Evolutionary conservation across 30 jellyfish, hydroid and myxozoan genomes (phyloP).

Genomic region (Hydra vulgaris): DNA sequence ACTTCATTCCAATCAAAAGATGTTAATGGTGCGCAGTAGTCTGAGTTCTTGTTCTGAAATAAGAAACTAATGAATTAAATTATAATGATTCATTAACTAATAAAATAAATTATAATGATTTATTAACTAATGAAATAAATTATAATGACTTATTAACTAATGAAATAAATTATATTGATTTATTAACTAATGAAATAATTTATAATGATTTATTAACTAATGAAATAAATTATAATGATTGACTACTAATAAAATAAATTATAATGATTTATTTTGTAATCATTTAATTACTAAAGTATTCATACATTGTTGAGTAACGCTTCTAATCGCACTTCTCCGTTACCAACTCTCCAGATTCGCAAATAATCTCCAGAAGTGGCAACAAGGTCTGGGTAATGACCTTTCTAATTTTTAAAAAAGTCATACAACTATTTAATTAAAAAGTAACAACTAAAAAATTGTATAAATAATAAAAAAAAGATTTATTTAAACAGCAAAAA

Average conservation of each 20-base stretch:
- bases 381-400: constrained; percentile 79
- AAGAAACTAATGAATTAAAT: background rate
- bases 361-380: constrained; percentile 93
- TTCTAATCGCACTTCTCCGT: constrained; percentile 73
- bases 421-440: background rate
- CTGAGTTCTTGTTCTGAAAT: constrained; percentile 68
- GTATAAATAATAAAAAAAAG: no score
- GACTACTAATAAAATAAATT: background rate
- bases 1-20: constrained; percentile 92
- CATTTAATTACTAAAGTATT: background rate
- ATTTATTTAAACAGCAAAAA: no score
- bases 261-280: background rate
- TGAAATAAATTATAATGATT: background rate
- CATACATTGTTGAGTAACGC: constrained; percentile 54
- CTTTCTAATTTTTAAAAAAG: constrained; percentile 20
- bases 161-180: background rate
- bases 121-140: background rate
- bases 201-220: background rate
- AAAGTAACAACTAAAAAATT: background rate
- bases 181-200: background rate
- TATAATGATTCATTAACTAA: background rate
- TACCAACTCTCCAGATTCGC: constrained; percentile 87
- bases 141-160: background rate
- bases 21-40: constrained; percentile 91
- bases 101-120: background rate